Base-by-base conservation (phyloP, 1,140 invertebrate genomes). In the Nasonia vitripennis region DNA sequence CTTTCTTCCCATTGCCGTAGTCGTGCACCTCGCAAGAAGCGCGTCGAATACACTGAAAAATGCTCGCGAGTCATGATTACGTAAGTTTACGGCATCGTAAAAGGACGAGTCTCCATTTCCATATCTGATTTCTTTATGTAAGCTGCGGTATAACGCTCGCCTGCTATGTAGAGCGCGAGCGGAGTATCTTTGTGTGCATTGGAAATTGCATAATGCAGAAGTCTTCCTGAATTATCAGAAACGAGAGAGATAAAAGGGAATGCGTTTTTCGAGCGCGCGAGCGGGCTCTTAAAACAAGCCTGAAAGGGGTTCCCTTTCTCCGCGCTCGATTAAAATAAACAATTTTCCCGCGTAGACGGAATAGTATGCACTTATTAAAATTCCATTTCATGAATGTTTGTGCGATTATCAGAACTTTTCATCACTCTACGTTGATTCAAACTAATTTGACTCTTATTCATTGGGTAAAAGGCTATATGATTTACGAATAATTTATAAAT, bases 111-210 rank as follows among this genome's bases (percentile, higher is more conserved):
- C 83, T 80, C 23, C 70, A 74, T 85, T 80, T 85, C 41, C 68
- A 37, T 74, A 85, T 80, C 77, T 85, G 77, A 85, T 85, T 85
- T 62, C 31, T 74, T 85, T 85, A 80, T 74, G 78, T 79, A 85
- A 73, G 27, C 62, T 34, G 12, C 45, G 34, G 77, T 34, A 77
- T 75, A 51, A 78, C 62, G 20, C 12, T 12, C 67, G 45, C 55
- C 2, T 4, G 41, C 41, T 10, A 10, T 45, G 9, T 7, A 10
- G 41, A 7, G 48, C n/a, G n/a, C 10, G 45, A 20, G 41, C 48
- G 1, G 34, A 78, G 31, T 1, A 2, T 74, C 9, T 73, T 73
- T 74, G 62, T 73, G 62, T 83, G 48, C 74, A 48, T 51, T 85
- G 48, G 62, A 31, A 74, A 85, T 85, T 84, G 31, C 77, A 79